Percentiles rank a stretch among this genome's conserved stretches.
These are phyloP conservation scores for Callyntrura guangdongensis DNA, from an alignment of 2,888 invertebrate genomes.

Conservation along the genomic window DNA sequence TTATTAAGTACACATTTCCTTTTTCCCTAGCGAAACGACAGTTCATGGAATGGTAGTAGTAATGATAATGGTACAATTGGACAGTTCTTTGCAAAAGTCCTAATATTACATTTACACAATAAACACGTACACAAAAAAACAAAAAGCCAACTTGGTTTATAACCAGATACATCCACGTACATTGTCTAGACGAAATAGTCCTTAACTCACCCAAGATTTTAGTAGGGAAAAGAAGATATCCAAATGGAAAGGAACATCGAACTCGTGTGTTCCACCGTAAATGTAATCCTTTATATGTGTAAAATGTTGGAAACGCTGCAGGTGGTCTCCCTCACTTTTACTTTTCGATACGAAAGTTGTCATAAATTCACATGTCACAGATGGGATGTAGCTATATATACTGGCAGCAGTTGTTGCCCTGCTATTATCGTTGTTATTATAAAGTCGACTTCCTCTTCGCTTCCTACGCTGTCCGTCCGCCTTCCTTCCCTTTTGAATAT, in stretches of 20 bases:
- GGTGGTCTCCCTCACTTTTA: constrained; percentile 68
- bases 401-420: constrained; percentile 40
- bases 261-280: constrained; percentile 46
- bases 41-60: constrained; percentile 51
- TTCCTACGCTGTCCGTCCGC: background rate
- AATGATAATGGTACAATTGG: constrained; percentile 73
- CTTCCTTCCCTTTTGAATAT: constrained; percentile 21
- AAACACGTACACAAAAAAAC: constrained; percentile 59
- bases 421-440: constrained; percentile 24
- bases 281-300: constrained; percentile 48
- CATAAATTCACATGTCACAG: constrained; percentile 70
- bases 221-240: constrained; percentile 6
- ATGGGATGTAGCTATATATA: constrained; percentile 47
- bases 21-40: constrained; percentile 30
- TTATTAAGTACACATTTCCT: constrained; percentile 57
- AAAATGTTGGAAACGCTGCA: constrained; percentile 67
- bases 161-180: background rate
- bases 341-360: constrained; percentile 24
- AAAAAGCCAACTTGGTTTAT: constrained; percentile 7
- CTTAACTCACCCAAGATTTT: background rate
- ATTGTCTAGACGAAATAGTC: background rate
- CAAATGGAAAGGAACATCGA: constrained; percentile 55
- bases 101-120: constrained; percentile 48
- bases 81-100: constrained; percentile 42
- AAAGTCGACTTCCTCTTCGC: constrained; percentile 20